Base-by-base conservation (phyloP, 2,888 invertebrate genomes). In the Xanthorhoe designata region DNA sequence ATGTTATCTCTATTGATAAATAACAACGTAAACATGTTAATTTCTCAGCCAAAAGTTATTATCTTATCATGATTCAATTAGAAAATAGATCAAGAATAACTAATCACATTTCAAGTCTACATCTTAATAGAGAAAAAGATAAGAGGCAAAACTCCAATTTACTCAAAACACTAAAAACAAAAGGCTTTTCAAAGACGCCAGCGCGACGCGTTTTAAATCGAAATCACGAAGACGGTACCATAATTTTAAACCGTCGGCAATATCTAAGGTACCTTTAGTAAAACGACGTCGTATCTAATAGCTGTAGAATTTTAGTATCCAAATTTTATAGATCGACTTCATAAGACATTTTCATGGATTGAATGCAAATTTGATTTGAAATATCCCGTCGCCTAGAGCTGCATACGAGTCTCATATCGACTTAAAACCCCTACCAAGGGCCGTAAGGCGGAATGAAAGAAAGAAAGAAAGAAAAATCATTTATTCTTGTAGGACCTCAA, bases 361-460 rank as follows among this genome's bases (percentile, higher is more conserved):
- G 77, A 81, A 79, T 78, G 77, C 75, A 76, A 81, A 82, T 79
- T 81, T 78, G 79, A 85, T 85, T 84, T 80, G 75, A 80, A 82
- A 80, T 78, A 81, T 78, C 77, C 78, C 73, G 69, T 61, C 71
- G 75, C 71, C 72, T 67, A 72, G 72, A 76, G 72, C 69, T 71
- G 77, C 80, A 86, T 85, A 84, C 86, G 85, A 84, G 80, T 82
- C 80, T 78, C 84, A 84, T 84, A 80, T 77, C 73, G 75, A 74
- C 72, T 75, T 78, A 74, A 13, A 13, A 32, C 61, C 38, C 68
- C 50, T 64, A 68, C 68, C 50, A 68, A 9, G 24, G 24, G 24
- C 24, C 24, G 24, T n/a, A n/a, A n/a, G 24, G 24, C 24, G 24
- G 24, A 24, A n/a, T n/a, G n/a, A n/a, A n/a, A n/a, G n/a, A n/a